Base-by-base conservation (phyloP, 2,797 vertebrate species). In the Xenentodon cancila region DNA sequence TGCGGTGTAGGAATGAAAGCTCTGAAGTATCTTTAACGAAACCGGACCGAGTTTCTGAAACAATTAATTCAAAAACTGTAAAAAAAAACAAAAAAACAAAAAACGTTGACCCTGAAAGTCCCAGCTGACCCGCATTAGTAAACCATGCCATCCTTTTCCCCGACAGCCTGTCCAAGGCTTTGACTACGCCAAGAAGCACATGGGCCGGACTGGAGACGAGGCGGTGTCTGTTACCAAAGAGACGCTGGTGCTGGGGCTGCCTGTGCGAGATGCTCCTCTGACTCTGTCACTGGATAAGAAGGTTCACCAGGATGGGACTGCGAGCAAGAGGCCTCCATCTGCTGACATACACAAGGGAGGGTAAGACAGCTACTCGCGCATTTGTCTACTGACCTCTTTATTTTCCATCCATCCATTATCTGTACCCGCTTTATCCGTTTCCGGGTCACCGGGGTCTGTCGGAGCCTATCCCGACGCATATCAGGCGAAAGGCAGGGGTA, bases 131-230 rank as follows among this genome's bases (percentile, higher is more conserved):
- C 30, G 30, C n/a, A 7, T 16, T 37, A 27, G 1, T 73, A 21
- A 84, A 30, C 11, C 19, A 44, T 59, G 2, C 3, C 63, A 21
- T 53, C 17, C 1, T 74, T 20, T 69, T 0, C 57, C 11, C 18
- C 61, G 53, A 13, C 88, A 99, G 97, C 97, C 97, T 4, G 97
- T 99, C 22, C 97, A 99, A 92, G 97, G 97, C 37, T 99, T 99
- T 68, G 97, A 98, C 81, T 99, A 99, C 9, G 97, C 97, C 82
- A 99, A 99, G 88, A 95, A 99, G 80, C 97, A 99, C 88, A 93
- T 99, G 87, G 97, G 97, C 40, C 96, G 97, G 65, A 92, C 94
- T 30, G 96, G 96, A 25, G 97, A 97, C n/a, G 97, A 99, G 46
- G 85, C 95, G 37, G 66, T 95, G 52, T 95, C 97, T 0, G 94